These are phyloP conservation scores for Tinea semifulvella DNA, from an alignment of 2,888 invertebrate genomes.

Conservation along the genomic window DNA sequence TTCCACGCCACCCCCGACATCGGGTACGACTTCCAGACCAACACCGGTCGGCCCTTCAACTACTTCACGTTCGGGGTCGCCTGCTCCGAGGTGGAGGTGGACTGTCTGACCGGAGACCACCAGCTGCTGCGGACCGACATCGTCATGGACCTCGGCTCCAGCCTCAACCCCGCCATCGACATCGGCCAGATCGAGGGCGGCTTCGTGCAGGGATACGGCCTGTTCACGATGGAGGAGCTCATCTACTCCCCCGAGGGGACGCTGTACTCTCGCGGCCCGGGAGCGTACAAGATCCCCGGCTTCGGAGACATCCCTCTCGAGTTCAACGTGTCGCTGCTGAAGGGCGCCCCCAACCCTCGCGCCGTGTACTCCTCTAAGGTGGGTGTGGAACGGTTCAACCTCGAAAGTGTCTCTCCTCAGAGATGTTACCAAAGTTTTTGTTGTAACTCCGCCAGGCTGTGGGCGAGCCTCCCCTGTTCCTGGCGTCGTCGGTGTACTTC, in stretches of 20 bases:
- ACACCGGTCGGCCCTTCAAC: constrained; percentile 77
- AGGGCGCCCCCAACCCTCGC: constrained; percentile 88
- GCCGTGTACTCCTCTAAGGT: constrained; percentile 97
- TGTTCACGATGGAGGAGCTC: constrained; percentile 91
- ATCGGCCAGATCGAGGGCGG: constrained; percentile 97
- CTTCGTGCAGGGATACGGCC: constrained; percentile 93
- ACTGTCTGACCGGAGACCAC: constrained; percentile 94
- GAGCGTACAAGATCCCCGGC: constrained; percentile 93
- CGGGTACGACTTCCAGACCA: constrained; percentile 74
- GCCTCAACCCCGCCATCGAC: constrained; percentile 95
- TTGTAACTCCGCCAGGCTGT: too few species aligned
- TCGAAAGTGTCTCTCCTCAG: too few species aligned
- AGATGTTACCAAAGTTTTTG: too few species aligned
- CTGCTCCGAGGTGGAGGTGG: constrained; percentile 90
- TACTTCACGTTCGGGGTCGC: constrained; percentile 91
- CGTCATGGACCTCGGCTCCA: constrained; percentile 96
- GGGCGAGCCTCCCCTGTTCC: constrained; percentile 94
- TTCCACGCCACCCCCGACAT: constrained; percentile 81
- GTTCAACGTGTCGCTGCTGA: constrained; percentile 91
- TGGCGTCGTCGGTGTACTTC: constrained; percentile 88
- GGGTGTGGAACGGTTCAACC: too few species aligned
- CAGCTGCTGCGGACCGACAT: constrained; percentile 89
- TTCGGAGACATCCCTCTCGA: constrained; percentile 91
- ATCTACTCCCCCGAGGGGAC: constrained; percentile 86
- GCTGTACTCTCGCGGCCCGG: constrained; percentile 87